A percentile compares a stretch with the other conserved stretches of the same genome.
Evolutionary conservation across 1,140 invertebrate genomes (phyloP).

Genomic region (Pseudoatta argentina): DNA sequence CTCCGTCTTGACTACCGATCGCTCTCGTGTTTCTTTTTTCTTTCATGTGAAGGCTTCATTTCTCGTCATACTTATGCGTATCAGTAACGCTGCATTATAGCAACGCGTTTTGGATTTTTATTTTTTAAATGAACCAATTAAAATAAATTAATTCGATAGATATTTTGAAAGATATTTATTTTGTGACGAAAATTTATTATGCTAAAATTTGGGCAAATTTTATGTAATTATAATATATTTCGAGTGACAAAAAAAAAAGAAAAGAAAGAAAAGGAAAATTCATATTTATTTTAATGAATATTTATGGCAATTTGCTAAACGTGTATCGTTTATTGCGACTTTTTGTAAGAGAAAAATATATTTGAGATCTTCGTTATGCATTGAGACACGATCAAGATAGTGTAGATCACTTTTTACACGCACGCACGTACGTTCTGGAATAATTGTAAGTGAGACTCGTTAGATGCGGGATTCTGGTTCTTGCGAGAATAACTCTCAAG

Average conservation of each 20-base stretch:
- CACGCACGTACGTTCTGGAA: slow-evolving; percentile 21
- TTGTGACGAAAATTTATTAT: too few species aligned
- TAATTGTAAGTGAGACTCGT: slow-evolving; percentile 64
- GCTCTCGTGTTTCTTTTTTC: slow-evolving; percentile 35
- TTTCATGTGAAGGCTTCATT: slow-evolving; percentile 27
- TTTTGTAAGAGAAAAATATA: neutral
- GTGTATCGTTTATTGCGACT: neutral
- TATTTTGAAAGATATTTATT: neutral
- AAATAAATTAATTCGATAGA: neutral
- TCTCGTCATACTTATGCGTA: neutral
- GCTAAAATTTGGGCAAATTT: neutral
- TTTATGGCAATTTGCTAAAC: slow-evolving; percentile 11
- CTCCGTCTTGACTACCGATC: slow-evolving; percentile 50
- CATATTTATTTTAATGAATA: slow-evolving; percentile 5
- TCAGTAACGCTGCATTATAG: neutral
- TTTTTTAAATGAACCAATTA: neutral
- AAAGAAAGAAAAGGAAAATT: neutral
- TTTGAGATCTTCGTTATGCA: slow-evolving; percentile 16
- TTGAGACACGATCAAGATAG: slow-evolving; percentile 17
- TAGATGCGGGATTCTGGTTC: slow-evolving; percentile 33
- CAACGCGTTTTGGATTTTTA: neutral
- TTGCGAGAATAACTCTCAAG: slow-evolving; percentile 36
- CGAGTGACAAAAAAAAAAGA: neutral
- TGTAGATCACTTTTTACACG: slow-evolving; percentile 23
- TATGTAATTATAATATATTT: neutral